Evolutionary conservation across 2,113 vertebrate genomes (phyloP), one percentile per base, ranked within the genome.

Genomic region (Alces alces): DNA sequence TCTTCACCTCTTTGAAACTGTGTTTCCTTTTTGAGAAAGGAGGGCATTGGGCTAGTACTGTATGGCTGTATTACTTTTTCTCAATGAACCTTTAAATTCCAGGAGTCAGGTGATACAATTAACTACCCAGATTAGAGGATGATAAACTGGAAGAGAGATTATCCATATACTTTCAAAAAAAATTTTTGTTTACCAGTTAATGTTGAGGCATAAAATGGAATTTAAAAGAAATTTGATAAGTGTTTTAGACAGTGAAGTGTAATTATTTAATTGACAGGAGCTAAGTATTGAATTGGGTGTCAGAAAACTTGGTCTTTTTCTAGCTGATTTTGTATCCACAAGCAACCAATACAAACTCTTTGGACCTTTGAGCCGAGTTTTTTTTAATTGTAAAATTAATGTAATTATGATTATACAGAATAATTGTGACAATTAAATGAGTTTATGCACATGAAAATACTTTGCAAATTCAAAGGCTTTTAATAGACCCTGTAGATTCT

Each of bases 341-440:
- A 88, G 79, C 15, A 85, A 30, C 73, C 47, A 91, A 45, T 78
- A 55, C 61, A 17, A 89, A 93, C 21, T 85, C 12, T 60, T 50
- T 66, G 36, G 23, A 47, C 28, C 82, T 94, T 52, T 47, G 11
- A 70, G 17, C 64, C 0, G 1, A 70, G 66, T 39, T 70, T 70
- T 79, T 79, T 94, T 28, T 60, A 5, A 60, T 25, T 82, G 36
- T 52, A 83, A 83, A 83, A 55, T 64, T 83, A 94, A 87, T 91
- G 12, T 76, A 89, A 70, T 78, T 94, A 30, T 84, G 27, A 85
- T 58, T 91, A 43, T 16, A 78, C n/a, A 83, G 47, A 86, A 86
- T 80, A 91, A 91, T 64, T 90, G 47, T 82, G 30, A 96, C 84
- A n/a, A 89, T 76, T 90, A 83, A 87, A 43, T 85, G 86, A 52